Base-by-base conservation (phyloP, 1,140 invertebrate species). In the Hylaeus volcanicus region DNA sequence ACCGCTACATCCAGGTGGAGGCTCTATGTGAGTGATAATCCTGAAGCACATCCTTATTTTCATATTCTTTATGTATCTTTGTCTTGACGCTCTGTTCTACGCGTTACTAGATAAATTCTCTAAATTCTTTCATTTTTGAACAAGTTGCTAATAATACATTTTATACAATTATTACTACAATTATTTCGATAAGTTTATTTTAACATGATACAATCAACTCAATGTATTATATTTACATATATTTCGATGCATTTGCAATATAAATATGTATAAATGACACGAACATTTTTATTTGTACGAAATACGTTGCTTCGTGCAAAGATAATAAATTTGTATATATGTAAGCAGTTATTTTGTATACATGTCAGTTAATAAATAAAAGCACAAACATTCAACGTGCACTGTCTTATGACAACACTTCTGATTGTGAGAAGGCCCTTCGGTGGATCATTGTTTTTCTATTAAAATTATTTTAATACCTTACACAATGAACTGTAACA, bases 21-120 rank as follows among this genome's bases (percentile, higher is more conserved):
- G 93, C 89, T 93, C 93, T 77, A 93, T 93, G 93, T 93, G 92
- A 93, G 93, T 93, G 87, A 88, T 82, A 92, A 91, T 90, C 53
- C 88, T 90, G 86, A 89, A 90, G 88, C 89, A 86, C 87, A 87
- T 91, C 78, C 88, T 91, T 88, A 71, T 88, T 85, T 89, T 91
- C 82, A 81, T 89, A 86, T 88, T 92, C 70, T 86, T 91, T 81
- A 77, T 89, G 86, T 92, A 90, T 84, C 80, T 92, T 75, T 92
- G 84, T 88, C 77, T 91, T 85, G 85, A 90, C 63, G 82, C 87
- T 43, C 81, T 90, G 77, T 84, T 92, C 83, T 82, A 88, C 85
- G 90, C 91, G 92, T 88, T 90, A 61, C 15, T 84, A 37, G 48
- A 81, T 83, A 86, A 56, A 71, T 86, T 86, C 76, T 85, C 87